Conservation (phyloP, 1,140 invertebrate genomes). For the Ladona fulva region DNA sequence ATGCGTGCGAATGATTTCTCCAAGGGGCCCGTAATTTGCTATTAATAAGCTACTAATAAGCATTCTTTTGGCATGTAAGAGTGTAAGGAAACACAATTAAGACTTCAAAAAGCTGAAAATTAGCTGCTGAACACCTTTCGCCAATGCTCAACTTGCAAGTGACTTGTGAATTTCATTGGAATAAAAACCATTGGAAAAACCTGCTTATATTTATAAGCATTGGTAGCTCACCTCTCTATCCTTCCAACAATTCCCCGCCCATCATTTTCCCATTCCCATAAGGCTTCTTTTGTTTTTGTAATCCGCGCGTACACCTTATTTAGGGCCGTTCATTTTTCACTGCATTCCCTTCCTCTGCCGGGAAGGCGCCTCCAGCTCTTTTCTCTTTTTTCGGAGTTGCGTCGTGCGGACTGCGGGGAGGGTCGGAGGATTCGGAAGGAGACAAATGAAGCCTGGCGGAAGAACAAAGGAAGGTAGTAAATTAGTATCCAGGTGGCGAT, state of each 20-base stretch:
- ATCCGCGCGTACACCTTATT: neutral
- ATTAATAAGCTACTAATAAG: too few relatives aligned
- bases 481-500: constrained; percentile 4
- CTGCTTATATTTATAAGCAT: too few relatives aligned
- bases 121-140: too few relatives aligned
- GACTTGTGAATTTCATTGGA: too few relatives aligned
- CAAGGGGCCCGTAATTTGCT: too few relatives aligned
- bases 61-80: too few relatives aligned
- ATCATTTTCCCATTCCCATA: neutral
- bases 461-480: constrained; percentile 1
- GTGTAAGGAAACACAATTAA: too few relatives aligned
- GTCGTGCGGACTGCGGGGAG: neutral
- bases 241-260: neutral
- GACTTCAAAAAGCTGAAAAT: too few relatives aligned
- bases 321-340: neutral
- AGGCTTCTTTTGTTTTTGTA: neutral
- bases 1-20: too few relatives aligned
- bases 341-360: neutral
- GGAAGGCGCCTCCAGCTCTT: neutral
- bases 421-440: neutral
- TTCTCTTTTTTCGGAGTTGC: neutral
- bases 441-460: neutral
- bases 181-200: too few relatives aligned
- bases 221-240: too few relatives aligned
- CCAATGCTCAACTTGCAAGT: too few relatives aligned